Conservation (phyloP, 2,113 vertebrate genomes). For the Gambusia holbrooki region DNA sequence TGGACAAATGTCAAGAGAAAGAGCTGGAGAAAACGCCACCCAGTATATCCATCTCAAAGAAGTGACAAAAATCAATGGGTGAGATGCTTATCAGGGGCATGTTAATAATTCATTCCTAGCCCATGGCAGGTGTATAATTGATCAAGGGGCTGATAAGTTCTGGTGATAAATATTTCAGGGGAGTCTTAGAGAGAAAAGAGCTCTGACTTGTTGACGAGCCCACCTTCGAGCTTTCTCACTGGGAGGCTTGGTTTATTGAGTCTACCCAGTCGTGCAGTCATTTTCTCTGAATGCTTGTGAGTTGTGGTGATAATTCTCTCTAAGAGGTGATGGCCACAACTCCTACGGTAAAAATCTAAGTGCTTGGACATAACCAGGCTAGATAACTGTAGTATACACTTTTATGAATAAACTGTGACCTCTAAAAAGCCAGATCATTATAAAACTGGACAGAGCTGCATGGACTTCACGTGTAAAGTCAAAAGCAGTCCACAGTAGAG, state of each 20-base stretch:
- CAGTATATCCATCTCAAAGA: conserved; percentile 70
- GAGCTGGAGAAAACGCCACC: conserved; percentile 57
- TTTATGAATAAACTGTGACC: conserved; percentile 43
- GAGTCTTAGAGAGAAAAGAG: conserved; percentile 41
- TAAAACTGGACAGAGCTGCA: conserved; percentile 25
- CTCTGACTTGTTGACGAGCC: conserved; percentile 40
- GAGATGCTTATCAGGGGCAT: conserved; percentile 69
- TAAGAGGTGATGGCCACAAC: conserved; percentile 52
- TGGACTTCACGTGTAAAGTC: conserved; percentile 23
- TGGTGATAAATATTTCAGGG: conserved; percentile 78
- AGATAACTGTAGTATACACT: conserved; percentile 30
- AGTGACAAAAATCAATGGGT: conserved; percentile 77
- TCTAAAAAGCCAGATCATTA: conserved; percentile 27
- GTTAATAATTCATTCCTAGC: conserved; percentile 78
- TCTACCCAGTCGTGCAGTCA: conserved; percentile 41
- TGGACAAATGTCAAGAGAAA: conserved; percentile 51
- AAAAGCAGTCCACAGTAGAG: conserved; percentile 16
- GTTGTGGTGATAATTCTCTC: conserved; percentile 38
- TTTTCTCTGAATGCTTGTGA: conserved; percentile 62
- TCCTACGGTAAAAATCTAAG: conserved; percentile 57
- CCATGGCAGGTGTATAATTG: conserved; percentile 74
- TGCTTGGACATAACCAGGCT: conserved; percentile 41
- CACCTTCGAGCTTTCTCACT: conserved; percentile 29
- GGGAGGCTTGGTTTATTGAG: conserved; percentile 47
- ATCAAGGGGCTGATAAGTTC: conserved; percentile 75